These are phyloP conservation scores for Drosophila ustulata DNA, from an alignment of 2,888 invertebrate species.

Conservation along the genomic window DNA sequence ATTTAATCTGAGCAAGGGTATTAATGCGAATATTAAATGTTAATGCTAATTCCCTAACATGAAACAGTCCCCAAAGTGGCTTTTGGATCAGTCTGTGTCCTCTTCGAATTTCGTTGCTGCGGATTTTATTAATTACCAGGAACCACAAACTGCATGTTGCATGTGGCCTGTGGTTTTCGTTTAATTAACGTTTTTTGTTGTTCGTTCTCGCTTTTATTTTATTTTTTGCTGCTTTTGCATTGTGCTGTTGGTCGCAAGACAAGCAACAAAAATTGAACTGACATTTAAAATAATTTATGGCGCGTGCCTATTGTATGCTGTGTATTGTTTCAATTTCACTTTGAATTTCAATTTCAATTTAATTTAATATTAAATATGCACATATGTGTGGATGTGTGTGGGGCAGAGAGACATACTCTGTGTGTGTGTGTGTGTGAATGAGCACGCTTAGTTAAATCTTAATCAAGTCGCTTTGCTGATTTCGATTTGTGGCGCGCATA, in stretches of 20 bases:
- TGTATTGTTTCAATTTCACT: slow-evolving; percentile 38
- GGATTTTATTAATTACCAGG: slow-evolving; percentile 71
- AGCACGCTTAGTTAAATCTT: slow-evolving; percentile 75
- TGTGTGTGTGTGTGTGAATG: slow-evolving; percentile 37
- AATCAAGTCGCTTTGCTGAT: slow-evolving; percentile 77
- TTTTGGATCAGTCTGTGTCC: slow-evolving; percentile 30
- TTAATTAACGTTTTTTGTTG: slow-evolving; percentile 68
- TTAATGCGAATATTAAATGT: slow-evolving; percentile 53
- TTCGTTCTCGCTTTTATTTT: slow-evolving; percentile 37
- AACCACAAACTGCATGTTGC: slow-evolving; percentile 68
- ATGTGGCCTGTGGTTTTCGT: slow-evolving; percentile 63
- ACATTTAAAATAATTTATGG: slow-evolving; percentile 69
- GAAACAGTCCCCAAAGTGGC: slow-evolving; percentile 60
- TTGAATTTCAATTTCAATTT: slow-evolving; percentile 51
- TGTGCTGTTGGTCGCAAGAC: slow-evolving; percentile 18
- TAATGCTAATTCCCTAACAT: slow-evolving; percentile 54
- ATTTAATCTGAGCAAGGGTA: slow-evolving; percentile 20
- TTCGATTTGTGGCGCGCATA: slow-evolving; percentile 78
- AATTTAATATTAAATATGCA: slow-evolving; percentile 44
- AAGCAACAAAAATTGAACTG: slow-evolving; percentile 44
- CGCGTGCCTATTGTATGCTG: slow-evolving; percentile 28
- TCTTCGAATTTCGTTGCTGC: slow-evolving; percentile 24
- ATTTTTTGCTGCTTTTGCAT: slow-evolving; percentile 14
- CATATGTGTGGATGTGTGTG: slow-evolving; percentile 15
- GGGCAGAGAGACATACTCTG: slow-evolving; percentile 7